Evolutionary conservation across 2,113 vertebrate species (phyloP), one percentile per base, ranked within the genome.

Genomic region (Seriola aureovittata): DNA sequence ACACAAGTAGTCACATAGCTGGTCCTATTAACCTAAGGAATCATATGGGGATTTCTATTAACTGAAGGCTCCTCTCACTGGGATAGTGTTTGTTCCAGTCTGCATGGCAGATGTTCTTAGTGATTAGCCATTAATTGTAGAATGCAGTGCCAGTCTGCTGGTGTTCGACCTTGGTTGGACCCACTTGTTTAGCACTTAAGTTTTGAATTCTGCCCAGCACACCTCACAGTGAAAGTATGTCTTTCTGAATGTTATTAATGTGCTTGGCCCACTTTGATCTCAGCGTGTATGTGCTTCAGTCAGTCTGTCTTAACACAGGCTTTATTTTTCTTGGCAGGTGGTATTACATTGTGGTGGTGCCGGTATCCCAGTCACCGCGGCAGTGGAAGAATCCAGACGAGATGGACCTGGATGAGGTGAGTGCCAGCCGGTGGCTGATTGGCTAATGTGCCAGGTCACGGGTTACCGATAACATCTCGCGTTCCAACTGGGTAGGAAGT

Each of bases 281-380:
- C 78, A 68, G 82, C 29, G 0, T 85, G 87, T 40, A 3, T n/a
- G 32, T 57, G 23, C 44, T 57, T 65, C 32, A 66, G 36, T 54
- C 29, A 12, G 62, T 36, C 59, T 77, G 57, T 85, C 59, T 80
- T 85, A 77, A 82, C 76, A 70, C 77, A 42, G 55, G 62, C 65
- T 88, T 63, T 86, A 23, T 88, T 78, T 80, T 59, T 69, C 89
- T 89, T 91, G 63, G 60, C 93, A 99, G 98, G 94, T 99, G 97
- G 96, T 99, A 98, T 93, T 99, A 98, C 92, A 97, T 99, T 0
- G 97, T 98, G 85, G 97, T 99, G 71, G 96, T 99, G 75, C 97
- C 97, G 34, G 91, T 96, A 0, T 96, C 97, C 75, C 83, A 87
- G 52, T 93, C 94, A 12, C 52, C 92, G 0, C 91, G 88, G 0